A percentile compares a stretch with the other conserved stretches of the same genome.
These are phyloP conservation scores for Buteo buteo DNA, from an alignment of 2,113 vertebrate genomes.

Conservation along the genomic window DNA sequence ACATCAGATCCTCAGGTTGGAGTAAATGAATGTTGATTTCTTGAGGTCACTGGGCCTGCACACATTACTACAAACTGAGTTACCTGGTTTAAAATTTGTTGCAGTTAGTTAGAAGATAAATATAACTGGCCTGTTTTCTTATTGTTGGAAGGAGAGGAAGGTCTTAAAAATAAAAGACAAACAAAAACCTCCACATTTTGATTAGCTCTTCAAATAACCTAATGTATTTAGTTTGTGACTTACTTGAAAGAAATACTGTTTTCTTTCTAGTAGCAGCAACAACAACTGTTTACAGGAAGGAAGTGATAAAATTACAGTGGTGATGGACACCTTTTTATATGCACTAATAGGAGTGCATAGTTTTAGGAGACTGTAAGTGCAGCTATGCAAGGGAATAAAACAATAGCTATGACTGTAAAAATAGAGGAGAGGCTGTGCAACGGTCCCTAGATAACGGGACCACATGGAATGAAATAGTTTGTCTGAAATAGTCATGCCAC, in stretches of 20 bases:
- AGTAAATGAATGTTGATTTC: not conserved
- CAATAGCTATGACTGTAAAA: not conserved
- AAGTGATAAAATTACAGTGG: not conserved
- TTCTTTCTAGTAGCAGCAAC: not conserved
- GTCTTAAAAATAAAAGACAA: not conserved
- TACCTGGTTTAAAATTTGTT: not conserved
- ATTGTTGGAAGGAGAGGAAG: not conserved
- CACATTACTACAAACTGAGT: not conserved
- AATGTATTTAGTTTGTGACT: not conserved
- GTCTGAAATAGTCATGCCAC: not conserved
- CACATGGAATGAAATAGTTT: not conserved
- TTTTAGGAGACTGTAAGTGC: not conserved
- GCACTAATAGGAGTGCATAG: not conserved
- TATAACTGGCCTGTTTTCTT: not conserved
- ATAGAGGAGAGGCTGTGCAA: not conserved
- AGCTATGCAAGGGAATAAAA: not conserved
- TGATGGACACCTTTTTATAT: not conserved
- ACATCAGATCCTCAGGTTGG: not conserved
- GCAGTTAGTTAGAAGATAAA: not conserved
- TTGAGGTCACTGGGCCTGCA: not conserved
- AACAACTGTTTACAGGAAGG: not conserved
- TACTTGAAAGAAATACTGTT: not conserved
- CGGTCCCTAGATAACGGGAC: not conserved
- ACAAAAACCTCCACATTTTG: rapidly evolving
- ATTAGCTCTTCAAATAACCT: not conserved